phyloP scores from a whole-genome alignment of 2,113 vertebrate genomes.

The Trachemys scripta region DNA sequence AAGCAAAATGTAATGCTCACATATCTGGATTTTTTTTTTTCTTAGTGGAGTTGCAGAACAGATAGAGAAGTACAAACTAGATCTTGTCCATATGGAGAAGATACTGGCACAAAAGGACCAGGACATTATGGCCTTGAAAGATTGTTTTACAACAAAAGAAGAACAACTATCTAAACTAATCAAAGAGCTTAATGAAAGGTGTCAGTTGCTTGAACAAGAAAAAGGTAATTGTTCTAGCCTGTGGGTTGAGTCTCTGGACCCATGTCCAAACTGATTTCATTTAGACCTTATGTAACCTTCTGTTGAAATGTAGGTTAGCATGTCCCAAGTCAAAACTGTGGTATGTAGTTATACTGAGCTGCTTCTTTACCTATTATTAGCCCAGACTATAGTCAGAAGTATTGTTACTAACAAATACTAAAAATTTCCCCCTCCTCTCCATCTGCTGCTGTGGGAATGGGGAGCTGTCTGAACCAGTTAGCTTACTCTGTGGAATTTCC shows the following conservation, averaged over 20 bases:
- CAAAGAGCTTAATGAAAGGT: conserved; percentile 84
- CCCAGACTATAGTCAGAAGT: neutral
- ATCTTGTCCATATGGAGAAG: conserved; percentile 75
- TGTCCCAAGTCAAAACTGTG: neutral
- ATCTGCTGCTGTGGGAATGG: neutral
- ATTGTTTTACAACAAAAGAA: conserved; percentile 82
- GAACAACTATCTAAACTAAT: conserved; percentile 82
- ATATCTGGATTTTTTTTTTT: conserved; percentile 11
- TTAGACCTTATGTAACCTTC: neutral
- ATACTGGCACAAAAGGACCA: conserved; percentile 81
- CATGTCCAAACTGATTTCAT: neutral
- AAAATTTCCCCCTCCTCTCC: neutral
- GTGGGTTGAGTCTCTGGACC: rapidly evolving
- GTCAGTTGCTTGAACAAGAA: conserved; percentile 84
- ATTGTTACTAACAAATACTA: neutral
- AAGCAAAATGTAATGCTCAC: neutral
- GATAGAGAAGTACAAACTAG: conserved; percentile 78
- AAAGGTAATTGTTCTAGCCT: conserved; percentile 81
- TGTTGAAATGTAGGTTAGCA: neutral
- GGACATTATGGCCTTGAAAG: conserved; percentile 82
- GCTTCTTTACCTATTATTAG: neutral
- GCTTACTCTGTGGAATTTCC: neutral
- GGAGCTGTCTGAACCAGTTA: neutral
- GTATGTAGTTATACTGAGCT: neutral
- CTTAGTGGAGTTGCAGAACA: conserved; percentile 81